Evolutionary conservation across 2,113 vertebrate genomes (phyloP).

Genomic region (Furnarius figulus): DNA sequence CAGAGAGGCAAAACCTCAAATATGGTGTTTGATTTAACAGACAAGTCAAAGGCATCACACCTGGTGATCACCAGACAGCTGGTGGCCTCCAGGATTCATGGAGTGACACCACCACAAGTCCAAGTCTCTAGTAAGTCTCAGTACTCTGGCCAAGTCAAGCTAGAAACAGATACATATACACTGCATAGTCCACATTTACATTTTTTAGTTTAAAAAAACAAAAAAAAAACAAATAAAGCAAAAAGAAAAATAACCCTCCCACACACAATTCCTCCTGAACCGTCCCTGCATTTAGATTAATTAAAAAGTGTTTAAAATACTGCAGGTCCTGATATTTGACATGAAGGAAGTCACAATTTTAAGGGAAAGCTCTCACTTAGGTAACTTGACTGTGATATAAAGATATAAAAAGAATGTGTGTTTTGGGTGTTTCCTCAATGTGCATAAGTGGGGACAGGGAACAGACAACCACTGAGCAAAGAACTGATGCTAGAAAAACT

Average conservation of each 20-base stretch:
- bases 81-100: background rate
- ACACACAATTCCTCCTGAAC: background rate
- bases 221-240: background rate
- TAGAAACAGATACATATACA: background rate
- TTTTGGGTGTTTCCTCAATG: accelerated
- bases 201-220: background rate
- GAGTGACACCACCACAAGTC: background rate
- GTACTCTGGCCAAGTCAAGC: background rate
- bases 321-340: background rate
- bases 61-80: background rate
- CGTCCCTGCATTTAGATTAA: background rate
- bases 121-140: background rate
- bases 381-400: accelerated
- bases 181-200: background rate
- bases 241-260: background rate
- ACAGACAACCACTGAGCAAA: background rate
- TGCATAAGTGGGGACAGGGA: background rate
- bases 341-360: background rate
- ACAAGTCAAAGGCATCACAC: background rate
- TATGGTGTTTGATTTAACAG: background rate
- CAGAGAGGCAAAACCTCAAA: background rate
- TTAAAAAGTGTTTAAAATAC: background rate
- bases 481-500: background rate
- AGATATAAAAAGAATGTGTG: background rate
- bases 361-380: background rate